Evolutionary conservation across 2,888 invertebrate species (phyloP).

Genomic region (Tetramorium bicarinatum): DNA sequence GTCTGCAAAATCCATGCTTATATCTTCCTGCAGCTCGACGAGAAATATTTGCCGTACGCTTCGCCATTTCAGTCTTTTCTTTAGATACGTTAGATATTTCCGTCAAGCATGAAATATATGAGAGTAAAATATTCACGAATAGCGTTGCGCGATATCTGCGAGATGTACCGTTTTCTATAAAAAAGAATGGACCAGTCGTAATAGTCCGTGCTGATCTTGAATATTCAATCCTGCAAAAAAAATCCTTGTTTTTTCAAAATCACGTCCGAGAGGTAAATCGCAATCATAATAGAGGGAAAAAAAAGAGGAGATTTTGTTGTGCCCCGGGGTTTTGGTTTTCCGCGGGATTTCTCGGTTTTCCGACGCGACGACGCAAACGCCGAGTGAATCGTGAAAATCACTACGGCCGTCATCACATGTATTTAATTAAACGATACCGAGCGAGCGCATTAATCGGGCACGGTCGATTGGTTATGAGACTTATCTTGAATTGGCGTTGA

Average conservation of each 20-base stretch:
- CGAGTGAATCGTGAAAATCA: constrained; percentile 30
- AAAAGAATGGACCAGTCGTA: constrained; percentile 15
- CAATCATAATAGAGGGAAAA: background rate
- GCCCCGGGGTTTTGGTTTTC: background rate
- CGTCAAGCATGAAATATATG: constrained; percentile 47
- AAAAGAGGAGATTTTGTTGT: background rate
- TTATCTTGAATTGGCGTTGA: constrained; percentile 68
- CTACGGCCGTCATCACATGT: constrained; percentile 29
- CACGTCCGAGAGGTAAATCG: constrained; percentile 23
- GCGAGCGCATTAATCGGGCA: constrained; percentile 69
- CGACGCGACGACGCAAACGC: background rate
- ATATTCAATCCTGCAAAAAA: constrained; percentile 42
- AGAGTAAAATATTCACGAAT: constrained; percentile 48
- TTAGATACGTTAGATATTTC: constrained; percentile 52
- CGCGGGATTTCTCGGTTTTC: background rate
- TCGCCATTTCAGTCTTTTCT: constrained; percentile 44
- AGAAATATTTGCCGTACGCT: constrained; percentile 50
- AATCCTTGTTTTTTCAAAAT: constrained; percentile 8
- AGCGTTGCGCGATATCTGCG: constrained; percentile 22
- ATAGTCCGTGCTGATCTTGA: constrained; percentile 8
- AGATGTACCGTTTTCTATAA: constrained; percentile 12
- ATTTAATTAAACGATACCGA: constrained; percentile 71
- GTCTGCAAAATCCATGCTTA: constrained; percentile 39
- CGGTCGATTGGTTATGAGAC: constrained; percentile 70
- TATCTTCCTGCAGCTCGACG: constrained; percentile 36